Conservation (phyloP, 2,888 invertebrate species). For the Drosophila histrio region DNA sequence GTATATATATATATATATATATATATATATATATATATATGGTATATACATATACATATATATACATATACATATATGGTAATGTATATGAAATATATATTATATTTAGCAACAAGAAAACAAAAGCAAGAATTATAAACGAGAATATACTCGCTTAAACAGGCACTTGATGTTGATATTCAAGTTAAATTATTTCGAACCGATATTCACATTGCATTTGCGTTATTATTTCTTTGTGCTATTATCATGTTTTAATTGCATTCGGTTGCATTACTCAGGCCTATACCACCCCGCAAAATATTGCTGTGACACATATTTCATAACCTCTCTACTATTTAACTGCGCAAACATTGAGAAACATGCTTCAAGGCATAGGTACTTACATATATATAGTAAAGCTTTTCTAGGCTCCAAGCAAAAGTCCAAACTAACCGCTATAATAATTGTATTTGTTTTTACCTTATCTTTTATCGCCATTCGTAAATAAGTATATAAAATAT, state of each 20-base stretch:
- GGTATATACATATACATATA: slow-evolving; percentile 14
- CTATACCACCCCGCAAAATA: slow-evolving; percentile 37
- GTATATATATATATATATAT: slow-evolving; percentile 17
- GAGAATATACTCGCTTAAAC: slow-evolving; percentile 9
- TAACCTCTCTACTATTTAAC: slow-evolving; percentile 51
- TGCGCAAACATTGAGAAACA: slow-evolving; percentile 34
- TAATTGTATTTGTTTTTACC: not conserved
- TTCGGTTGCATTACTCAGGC: slow-evolving; percentile 46
- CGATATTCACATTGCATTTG: slow-evolving; percentile 10
- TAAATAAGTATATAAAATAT: slow-evolving; percentile 19
- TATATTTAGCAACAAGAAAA: slow-evolving; percentile 17
- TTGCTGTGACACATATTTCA: slow-evolving; percentile 61
- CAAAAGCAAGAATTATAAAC: slow-evolving; percentile 25
- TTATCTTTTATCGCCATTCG: slow-evolving; percentile 7
- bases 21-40: slow-evolving; percentile 15
- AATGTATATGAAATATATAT: slow-evolving; percentile 33
- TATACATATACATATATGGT: slow-evolving; percentile 21
- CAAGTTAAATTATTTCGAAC: slow-evolving; percentile 23
- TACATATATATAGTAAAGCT: slow-evolving; percentile 49
- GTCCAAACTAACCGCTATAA: slow-evolving; percentile 33
- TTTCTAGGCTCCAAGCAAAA: slow-evolving; percentile 54
- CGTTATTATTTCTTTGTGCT: slow-evolving; percentile 2
- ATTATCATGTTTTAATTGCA: slow-evolving; percentile 1
- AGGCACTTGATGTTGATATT: slow-evolving; percentile 31
- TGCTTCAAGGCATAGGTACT: slow-evolving; percentile 45